Evolutionary conservation across 2,888 invertebrate genomes (phyloP).

Genomic region (Lasioglossum leucozonium): DNA sequence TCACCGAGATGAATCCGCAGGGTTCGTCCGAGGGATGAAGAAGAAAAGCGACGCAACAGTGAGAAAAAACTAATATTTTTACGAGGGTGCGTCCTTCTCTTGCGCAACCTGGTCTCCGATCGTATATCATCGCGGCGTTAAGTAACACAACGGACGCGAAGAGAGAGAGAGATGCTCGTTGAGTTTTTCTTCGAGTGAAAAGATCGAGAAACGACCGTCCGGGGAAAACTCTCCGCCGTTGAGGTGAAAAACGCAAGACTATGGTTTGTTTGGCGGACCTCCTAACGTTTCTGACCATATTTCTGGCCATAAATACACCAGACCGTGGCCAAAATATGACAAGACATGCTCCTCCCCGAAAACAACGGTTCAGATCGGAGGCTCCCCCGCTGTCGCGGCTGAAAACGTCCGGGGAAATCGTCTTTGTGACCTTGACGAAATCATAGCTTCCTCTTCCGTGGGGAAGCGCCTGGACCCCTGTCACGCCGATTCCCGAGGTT

Average conservation of each 20-base stretch:
- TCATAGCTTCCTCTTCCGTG: slow-evolving; percentile 63
- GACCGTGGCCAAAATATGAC: slow-evolving; percentile 82
- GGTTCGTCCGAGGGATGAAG: background rate
- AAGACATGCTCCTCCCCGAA: slow-evolving; percentile 53
- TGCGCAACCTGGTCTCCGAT: slow-evolving; percentile 61
- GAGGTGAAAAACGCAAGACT: slow-evolving; percentile 61
- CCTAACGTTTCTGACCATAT: slow-evolving; percentile 83
- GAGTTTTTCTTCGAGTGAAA: background rate
- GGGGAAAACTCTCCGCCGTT: slow-evolving; percentile 14
- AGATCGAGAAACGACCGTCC: background rate
- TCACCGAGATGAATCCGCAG: slow-evolving; percentile 64
- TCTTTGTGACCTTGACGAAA: slow-evolving; percentile 71
- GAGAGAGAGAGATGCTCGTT: slow-evolving; percentile 4
- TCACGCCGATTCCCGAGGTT: slow-evolving; percentile 68
- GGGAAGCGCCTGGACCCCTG: slow-evolving; percentile 66
- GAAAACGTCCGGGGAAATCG: slow-evolving; percentile 55
- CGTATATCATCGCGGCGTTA: slow-evolving; percentile 62
- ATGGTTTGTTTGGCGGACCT: slow-evolving; percentile 79
- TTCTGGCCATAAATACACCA: slow-evolving; percentile 82
- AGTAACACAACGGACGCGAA: slow-evolving; percentile 11
- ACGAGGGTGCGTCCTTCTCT: slow-evolving; percentile 68
- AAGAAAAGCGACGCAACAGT: background rate
- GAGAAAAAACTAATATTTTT: slow-evolving; percentile 75
- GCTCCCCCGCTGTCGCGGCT: background rate
- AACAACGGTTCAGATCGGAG: slow-evolving; percentile 5